These are phyloP conservation scores for Andrena bucephala DNA, from an alignment of 2,888 invertebrate species.

Conservation along the genomic window DNA sequence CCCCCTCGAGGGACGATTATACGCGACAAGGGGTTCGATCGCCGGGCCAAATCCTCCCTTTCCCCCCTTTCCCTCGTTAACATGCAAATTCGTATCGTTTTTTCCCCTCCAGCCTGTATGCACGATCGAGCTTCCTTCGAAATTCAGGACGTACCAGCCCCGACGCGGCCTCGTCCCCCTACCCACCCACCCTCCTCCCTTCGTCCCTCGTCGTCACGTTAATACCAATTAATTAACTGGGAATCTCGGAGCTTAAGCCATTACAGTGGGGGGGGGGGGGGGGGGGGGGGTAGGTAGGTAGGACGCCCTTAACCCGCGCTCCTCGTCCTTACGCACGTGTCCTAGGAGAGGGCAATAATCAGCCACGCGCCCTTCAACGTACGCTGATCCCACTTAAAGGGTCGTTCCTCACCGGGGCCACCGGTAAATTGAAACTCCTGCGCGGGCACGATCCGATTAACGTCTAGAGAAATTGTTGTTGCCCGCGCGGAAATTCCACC, in stretches of 20 bases:
- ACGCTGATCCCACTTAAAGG: slow-evolving; percentile 64
- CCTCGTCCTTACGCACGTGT: slow-evolving; percentile 60
- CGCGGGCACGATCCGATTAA: slow-evolving; percentile 44
- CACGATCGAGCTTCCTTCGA: slow-evolving; percentile 37
- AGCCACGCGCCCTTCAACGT: slow-evolving; percentile 64
- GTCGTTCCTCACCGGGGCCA: slow-evolving; percentile 57
- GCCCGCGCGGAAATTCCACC: slow-evolving; percentile 1
- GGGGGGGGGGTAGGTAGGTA: neutral
- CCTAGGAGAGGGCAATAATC: slow-evolving; percentile 65
- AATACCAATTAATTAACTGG: slow-evolving; percentile 73
- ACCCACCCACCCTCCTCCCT: slow-evolving; percentile 11
- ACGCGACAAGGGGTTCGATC: slow-evolving; percentile 38
- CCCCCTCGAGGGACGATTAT: slow-evolving; percentile 33
- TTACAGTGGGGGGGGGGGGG: slow-evolving; percentile 46
- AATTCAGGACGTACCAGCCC: slow-evolving; percentile 29
- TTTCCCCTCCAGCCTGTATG: slow-evolving; percentile 13
- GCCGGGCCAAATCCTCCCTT: slow-evolving; percentile 5
- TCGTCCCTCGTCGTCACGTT: slow-evolving; percentile 57
- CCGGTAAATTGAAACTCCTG: slow-evolving; percentile 64
- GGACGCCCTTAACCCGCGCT: slow-evolving; percentile 45
- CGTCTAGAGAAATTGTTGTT: slow-evolving; percentile 27
- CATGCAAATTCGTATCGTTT: slow-evolving; percentile 44
- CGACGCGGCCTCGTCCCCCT: slow-evolving; percentile 23
- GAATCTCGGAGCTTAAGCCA: slow-evolving; percentile 71
- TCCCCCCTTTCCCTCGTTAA: slow-evolving; percentile 16